Base-by-base conservation (phyloP, 2,888 invertebrate species). In the Onchidella celtica region DNA sequence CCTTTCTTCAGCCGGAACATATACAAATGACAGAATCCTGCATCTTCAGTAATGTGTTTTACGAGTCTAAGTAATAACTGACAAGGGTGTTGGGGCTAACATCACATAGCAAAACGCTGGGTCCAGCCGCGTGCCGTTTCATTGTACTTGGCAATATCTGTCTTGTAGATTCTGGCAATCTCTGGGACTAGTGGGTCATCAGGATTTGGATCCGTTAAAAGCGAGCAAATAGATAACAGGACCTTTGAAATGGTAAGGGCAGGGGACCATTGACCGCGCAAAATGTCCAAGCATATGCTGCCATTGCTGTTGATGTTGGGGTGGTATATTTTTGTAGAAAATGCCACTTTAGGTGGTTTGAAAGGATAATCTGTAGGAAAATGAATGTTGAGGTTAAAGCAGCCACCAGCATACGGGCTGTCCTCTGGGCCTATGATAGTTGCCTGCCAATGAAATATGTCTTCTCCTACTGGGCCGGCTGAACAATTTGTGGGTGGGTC, bases 231-330 rank as follows among this genome's bases (percentile, higher is more conserved):
- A 36, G 82, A 82, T 27, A 82, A 74, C 3, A 82, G 79, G 29
- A 82, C 82, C 65, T 99, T 99, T 95, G 99, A 99, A 95, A 99
- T 99, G 95, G 99, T 99, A 94, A 99, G 96, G 94, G 99, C 99
- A 93, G 99, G 99, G 92, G 99, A 99, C 99, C 99, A 99, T 95
- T 99, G 99, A 95, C 99, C 97, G 95, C 99, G 96, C 95, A 99
- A 96, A 95, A 99, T 99, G 95, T 99, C 99, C 95, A 99, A 96
- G 95, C 99, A 99, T 95, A 99, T 99, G 95, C 98, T 98, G 95
- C 99, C 99, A 96, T 99, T 99, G 96, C 98, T 99, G 97, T 99
- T 99, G 95, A 99, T 99, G 95, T 99, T 99, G 94, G 99, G 99
- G 95, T 99, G 99, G 95, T 99, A 99, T 95, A 99, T 99, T 95